Percentiles rank a stretch among this genome's conserved stretches.
These are phyloP conservation scores for Physella acuta DNA, from an alignment of 1,140 invertebrate genomes.

Conservation along the genomic window DNA sequence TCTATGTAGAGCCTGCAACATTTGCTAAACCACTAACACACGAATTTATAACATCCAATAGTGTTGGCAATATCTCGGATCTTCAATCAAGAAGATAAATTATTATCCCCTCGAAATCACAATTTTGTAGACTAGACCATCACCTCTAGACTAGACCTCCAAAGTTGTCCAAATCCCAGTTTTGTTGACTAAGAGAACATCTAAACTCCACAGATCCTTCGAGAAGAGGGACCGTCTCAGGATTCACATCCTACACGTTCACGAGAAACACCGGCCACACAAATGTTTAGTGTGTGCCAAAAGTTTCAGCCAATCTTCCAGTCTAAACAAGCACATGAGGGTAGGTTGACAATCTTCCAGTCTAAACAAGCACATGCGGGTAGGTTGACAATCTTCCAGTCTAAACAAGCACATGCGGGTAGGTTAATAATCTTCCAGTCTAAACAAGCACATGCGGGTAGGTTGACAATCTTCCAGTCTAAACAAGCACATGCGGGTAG, in stretches of 20 bases:
- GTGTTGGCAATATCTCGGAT: too few relatives aligned
- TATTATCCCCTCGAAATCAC: too few relatives aligned
- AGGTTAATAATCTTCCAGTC: neutral
- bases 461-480: neutral
- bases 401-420: neutral
- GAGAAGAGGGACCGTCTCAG: conserved; percentile 64
- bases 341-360: conserved; percentile 36
- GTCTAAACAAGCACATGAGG: conserved; percentile 63
- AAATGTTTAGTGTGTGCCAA: conserved; percentile 63
- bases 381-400: neutral
- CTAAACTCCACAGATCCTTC: conserved; percentile 66
- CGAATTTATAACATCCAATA: too few relatives aligned
- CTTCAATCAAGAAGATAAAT: too few relatives aligned
- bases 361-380: neutral
- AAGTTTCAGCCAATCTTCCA: conserved; percentile 65
- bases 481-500: neutral
- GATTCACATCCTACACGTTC: conserved; percentile 65
- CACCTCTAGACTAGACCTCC: too few relatives aligned
- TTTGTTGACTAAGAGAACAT: too few relatives aligned
- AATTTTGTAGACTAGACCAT: too few relatives aligned
- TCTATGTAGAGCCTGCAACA: too few relatives aligned
- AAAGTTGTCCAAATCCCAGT: too few relatives aligned
- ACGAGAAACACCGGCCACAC: conserved; percentile 65
- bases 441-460: neutral
- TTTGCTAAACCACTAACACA: too few relatives aligned